These are phyloP conservation scores for Myotis planiceps DNA, from an alignment of 2,797 vertebrate genomes.

Conservation along the genomic window DNA sequence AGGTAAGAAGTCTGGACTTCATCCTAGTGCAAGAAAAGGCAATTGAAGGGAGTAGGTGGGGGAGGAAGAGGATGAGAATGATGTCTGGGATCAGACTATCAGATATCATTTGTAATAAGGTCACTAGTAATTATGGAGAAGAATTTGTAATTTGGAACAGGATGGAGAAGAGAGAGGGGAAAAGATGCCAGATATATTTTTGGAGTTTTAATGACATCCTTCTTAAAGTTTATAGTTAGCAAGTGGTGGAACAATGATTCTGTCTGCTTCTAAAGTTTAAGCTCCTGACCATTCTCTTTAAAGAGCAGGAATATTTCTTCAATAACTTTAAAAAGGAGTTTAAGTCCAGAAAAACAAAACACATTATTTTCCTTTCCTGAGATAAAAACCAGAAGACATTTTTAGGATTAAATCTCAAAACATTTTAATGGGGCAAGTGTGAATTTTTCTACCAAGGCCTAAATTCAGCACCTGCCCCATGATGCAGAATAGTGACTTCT, in stretches of 20 bases:
- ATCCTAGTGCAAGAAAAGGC: not conserved
- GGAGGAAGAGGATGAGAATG: not conserved
- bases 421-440: not conserved
- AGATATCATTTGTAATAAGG: not conserved
- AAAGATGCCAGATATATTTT: not conserved
- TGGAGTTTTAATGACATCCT: not conserved
- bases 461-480: not conserved
- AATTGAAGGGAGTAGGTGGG: not conserved
- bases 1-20: not conserved
- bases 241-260: not conserved
- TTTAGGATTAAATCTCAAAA: constrained; percentile 40
- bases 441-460: not conserved
- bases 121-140: not conserved
- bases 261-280: not conserved
- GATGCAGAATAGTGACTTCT: not conserved
- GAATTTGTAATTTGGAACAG: not conserved
- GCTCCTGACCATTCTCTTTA: not conserved
- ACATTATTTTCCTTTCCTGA: not conserved
- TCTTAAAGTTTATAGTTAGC: not conserved
- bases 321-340: not conserved
- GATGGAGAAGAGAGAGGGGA: not conserved
- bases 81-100: not conserved
- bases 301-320: not conserved
- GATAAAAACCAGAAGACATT: not conserved
- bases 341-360: not conserved